Base-by-base conservation (phyloP, 1,140 invertebrate species). In the Antheraea pernyi region DNA sequence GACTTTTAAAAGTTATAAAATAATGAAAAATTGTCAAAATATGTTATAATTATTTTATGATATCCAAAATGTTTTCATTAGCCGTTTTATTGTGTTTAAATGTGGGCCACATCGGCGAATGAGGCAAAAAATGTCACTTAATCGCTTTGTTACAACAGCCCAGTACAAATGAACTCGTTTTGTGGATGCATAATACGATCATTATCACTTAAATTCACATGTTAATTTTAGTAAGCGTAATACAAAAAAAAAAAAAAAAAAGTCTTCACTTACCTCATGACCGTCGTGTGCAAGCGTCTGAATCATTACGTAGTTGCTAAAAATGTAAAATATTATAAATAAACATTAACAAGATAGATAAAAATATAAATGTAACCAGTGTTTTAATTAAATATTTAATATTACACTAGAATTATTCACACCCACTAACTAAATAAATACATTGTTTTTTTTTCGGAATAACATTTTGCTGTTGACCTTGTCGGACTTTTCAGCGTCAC, bases 281-380 rank as follows among this genome's bases (percentile, higher is more conserved):
- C 98, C 97, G 74, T 96, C 95, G 80, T 97, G 95, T 65, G 97
- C 97, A 46, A 99, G 93, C 76, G 96, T 93, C 88, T 98, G 97
- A 7, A 98, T 97, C 94, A 97, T 96, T 68, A 97, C 97, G 91
- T 99, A 99, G 91, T 99, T 98, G 80, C 97, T 98, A 90, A 61
- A 93, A 91, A 61, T 61, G 22, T 30, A 30, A n/a, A 30, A 60
- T 60, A 42, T 8, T 42, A 3, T 7, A 42, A 42, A 9, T 11
- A 42, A 11, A 42, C 1, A 11, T 42, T 42, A 42, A 42, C 18
- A 19, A 60, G 22, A 16, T 18, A 60, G 19, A 59, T 59, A 19
- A n/a, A 19, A 11, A 42, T 42, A 42, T 42, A 11, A 9, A 42
- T 42, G 39, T 42, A 42, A 9, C 1, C 39, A 4, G 7, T 42